Percentiles rank a stretch among this genome's conserved stretches.
Evolutionary conservation across 2,113 vertebrate genomes (phyloP).

Genomic region (Cephalophus harveyi): DNA sequence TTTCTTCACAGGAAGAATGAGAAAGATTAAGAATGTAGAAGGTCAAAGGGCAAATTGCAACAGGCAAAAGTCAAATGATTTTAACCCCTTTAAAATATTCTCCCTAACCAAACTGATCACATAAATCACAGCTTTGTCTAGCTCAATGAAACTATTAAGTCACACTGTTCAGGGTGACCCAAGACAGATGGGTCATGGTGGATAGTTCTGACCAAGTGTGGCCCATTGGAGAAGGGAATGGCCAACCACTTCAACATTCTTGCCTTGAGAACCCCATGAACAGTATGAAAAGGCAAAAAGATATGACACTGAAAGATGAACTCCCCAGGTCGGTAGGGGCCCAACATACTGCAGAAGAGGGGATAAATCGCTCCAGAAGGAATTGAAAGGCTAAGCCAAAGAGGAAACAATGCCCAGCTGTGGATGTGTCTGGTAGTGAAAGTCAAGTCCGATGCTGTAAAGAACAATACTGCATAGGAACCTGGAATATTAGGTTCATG

Average conservation of each 20-base stretch:
- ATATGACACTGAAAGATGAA: not conserved
- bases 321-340: not conserved
- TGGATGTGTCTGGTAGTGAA: not conserved
- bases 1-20: not conserved
- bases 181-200: not conserved
- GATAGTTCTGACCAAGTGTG: not conserved
- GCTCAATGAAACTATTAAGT: not conserved
- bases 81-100: not conserved
- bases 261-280: not conserved
- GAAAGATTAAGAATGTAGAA: not conserved
- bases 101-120: not conserved
- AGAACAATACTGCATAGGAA: not conserved
- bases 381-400: not conserved
- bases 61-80: not conserved
- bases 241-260: not conserved
- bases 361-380: not conserved
- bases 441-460: not conserved
- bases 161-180: not conserved
- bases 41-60: not conserved
- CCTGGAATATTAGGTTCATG: not conserved
- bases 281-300: not conserved
- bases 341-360: not conserved
- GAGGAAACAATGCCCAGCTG: accelerated
- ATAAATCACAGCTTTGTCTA: not conserved
- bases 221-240: not conserved